Evolutionary conservation across 1,140 invertebrate species (phyloP), one percentile per base, ranked within the genome.

Genomic region (Conopomorpha cramerella): DNA sequence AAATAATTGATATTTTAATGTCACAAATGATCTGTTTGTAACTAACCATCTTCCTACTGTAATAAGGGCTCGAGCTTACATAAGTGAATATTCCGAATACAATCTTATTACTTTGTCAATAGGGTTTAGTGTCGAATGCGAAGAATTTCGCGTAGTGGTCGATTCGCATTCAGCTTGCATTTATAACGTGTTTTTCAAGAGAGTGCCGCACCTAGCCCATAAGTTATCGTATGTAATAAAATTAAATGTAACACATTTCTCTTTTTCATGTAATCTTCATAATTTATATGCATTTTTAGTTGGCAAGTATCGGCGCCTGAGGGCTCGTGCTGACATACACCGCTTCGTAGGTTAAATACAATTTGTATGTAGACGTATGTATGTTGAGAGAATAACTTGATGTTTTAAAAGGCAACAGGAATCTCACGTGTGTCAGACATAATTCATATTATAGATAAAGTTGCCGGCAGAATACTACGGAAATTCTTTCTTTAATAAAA

Each of bases 1-100:
- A 76, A 72, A 76, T 76, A 72, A 76, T 76, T 71, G 67, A 76
- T 76, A 76, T 76, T 76, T 71, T 72, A 76, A 70, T 76, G 67
- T 76, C 71, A 76, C 71, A 72, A 72, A 74, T 71, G 66, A 71
- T 74, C 64, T 71, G 70, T 67, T 66, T 66, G 66, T 74, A 70
- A 67, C 60, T 70, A 62, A 48, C 41, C 57, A 57, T 47, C 36
- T 30, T 42, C 36, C 34, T 43, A 28, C 36, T 17, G 31, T 33
- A n/a, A n/a, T n/a, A n/a, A n/a, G n/a, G n/a, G n/a, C n/a, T n/a
- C n/a, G n/a, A n/a, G n/a, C n/a, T n/a, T n/a, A n/a, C n/a, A n/a
- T n/a, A n/a, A n/a, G n/a, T n/a, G n/a, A n/a, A n/a, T n/a, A n/a
- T n/a, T n/a, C n/a, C n/a, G n/a, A n/a, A n/a, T n/a, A n/a, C n/a